These are phyloP conservation scores for Pipa parva DNA, from an alignment of 2,113 vertebrate species.

Conservation along the genomic window DNA sequence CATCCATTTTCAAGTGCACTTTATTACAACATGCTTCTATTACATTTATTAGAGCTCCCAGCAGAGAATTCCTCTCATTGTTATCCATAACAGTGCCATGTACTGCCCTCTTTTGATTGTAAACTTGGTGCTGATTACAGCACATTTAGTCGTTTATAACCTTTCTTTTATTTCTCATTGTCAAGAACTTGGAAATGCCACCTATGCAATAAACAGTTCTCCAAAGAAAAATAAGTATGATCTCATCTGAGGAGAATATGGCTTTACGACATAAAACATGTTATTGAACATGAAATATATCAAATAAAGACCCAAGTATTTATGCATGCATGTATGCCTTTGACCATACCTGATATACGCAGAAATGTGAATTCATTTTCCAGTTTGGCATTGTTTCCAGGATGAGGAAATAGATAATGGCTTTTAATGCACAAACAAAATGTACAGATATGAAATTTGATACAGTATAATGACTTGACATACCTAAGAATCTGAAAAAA, in stretches of 20 bases:
- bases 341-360: neutral
- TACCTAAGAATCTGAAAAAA: no score
- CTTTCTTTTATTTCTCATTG: conserved; percentile 53
- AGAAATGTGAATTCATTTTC: no score
- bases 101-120: conserved; percentile 54
- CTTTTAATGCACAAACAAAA: no score
- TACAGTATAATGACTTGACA: no score
- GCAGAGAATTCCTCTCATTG: conserved; percentile 65
- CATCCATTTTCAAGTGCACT: conserved; percentile 70
- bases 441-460: no score
- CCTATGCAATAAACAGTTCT: conserved; percentile 45
- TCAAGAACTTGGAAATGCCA: conserved; percentile 55
- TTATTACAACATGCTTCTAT: conserved; percentile 61
- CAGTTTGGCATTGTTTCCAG: no score
- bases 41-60: conserved; percentile 66
- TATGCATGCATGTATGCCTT: neutral
- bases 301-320: neutral
- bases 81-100: conserved; percentile 61
- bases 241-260: neutral
- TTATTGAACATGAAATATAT: neutral
- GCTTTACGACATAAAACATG: neutral
- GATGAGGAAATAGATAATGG: no score
- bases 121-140: conserved; percentile 55
- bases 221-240: conserved; percentile 6
- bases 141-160: conserved; percentile 54